Evolutionary conservation across 2,113 vertebrate species (phyloP).

Genomic region (Rhynchopsitta pachyrhyncha): DNA sequence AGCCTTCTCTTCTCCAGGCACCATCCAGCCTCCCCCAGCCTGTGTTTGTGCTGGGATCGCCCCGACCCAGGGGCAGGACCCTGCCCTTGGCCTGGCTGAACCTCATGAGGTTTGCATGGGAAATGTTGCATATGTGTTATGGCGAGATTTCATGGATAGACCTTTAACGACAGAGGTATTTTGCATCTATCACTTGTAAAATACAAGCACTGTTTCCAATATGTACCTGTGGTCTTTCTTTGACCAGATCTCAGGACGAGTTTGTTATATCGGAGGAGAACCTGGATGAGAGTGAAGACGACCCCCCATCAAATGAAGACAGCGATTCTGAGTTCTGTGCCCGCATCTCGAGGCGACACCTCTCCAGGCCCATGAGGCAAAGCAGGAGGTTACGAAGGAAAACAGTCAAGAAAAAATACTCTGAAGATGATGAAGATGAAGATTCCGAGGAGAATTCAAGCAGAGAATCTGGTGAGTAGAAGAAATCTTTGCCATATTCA

Average conservation of each 20-base stretch:
- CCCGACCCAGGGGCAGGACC: not conserved
- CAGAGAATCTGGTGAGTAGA: slow-evolving; percentile 77
- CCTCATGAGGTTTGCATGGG: not conserved
- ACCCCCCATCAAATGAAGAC: slow-evolving; percentile 81
- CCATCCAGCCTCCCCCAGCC: not conserved
- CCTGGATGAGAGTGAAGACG: slow-evolving; percentile 82
- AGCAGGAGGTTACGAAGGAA: slow-evolving; percentile 79
- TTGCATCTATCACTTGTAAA: not conserved
- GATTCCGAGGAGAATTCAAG: slow-evolving; percentile 79
- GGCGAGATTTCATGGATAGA: not conserved
- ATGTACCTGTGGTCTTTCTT: not conserved
- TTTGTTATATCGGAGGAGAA: slow-evolving; percentile 88
- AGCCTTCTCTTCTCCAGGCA: not conserved
- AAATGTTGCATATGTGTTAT: not conserved
- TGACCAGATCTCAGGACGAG: slow-evolving; percentile 87
- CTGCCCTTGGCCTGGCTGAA: not conserved
- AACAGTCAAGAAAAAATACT: slow-evolving; percentile 85
- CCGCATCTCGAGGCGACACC: slow-evolving; percentile 74
- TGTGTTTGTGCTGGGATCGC: not conserved
- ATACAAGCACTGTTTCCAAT: not conserved
- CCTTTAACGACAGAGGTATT: not conserved
- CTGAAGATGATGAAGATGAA: slow-evolving; percentile 92
- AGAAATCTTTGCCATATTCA: not conserved
- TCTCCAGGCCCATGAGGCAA: slow-evolving; percentile 75
- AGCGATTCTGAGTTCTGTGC: slow-evolving; percentile 80